Conservation (phyloP, 2,888 invertebrate genomes). For the Acleris laterana region DNA sequence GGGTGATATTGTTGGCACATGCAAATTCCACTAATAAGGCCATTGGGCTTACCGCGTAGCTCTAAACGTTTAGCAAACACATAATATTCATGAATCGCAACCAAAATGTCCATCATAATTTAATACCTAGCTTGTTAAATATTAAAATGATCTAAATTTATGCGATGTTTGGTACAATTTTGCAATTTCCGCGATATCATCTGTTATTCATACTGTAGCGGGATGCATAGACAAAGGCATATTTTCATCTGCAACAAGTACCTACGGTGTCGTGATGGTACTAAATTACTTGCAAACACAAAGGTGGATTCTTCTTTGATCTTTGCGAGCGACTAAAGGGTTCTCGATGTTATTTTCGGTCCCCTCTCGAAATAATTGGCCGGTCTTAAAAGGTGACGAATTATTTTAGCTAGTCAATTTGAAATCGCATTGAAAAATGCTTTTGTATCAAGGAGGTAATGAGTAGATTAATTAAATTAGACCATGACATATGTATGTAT, state of each 20-base stretch:
- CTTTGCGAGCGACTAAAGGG: conserved; percentile 18
- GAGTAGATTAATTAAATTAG: too few species aligned
- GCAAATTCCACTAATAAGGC: conserved; percentile 53
- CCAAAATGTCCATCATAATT: conserved; percentile 1
- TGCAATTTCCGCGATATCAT: neutral
- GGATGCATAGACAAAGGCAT: conserved; percentile 14
- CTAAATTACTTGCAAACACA: conserved; percentile 35
- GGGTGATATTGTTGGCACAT: conserved; percentile 49
- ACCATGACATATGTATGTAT: too few species aligned
- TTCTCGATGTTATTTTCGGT: conserved; percentile 24
- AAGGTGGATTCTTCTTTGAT: conserved; percentile 29
- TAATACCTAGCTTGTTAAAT: neutral
- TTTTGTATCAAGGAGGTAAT: too few species aligned
- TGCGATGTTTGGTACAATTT: neutral
- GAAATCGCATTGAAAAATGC: neutral
- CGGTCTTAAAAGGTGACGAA: conserved; percentile 9
- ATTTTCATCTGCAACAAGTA: conserved; percentile 15
- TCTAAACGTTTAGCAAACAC: conserved; percentile 38
- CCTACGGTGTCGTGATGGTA: conserved; percentile 23
- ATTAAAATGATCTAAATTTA: too few species aligned
- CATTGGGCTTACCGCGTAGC: conserved; percentile 41
- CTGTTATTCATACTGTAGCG: neutral
- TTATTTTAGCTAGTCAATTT: conserved; percentile 16
- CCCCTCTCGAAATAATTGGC: conserved; percentile 37
- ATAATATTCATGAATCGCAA: conserved; percentile 4